Evolutionary conservation across 2,113 vertebrate genomes (phyloP).

Genomic region (Axis porcinus): DNA sequence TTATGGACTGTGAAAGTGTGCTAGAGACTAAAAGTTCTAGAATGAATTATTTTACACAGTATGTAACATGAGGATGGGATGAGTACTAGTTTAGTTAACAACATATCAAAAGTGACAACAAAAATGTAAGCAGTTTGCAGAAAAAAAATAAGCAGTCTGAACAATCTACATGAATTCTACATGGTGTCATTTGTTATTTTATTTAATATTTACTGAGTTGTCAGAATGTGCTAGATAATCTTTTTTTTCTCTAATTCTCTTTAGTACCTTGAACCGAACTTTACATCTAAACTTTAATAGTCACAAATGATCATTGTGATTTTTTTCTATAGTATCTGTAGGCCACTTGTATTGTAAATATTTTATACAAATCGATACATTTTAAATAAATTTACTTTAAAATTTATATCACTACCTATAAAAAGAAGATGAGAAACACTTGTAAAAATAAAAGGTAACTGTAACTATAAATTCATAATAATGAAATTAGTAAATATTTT

Average conservation of each 20-base stretch:
- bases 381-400: slow-evolving; percentile 18
- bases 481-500: not conserved
- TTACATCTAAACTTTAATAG: not conserved
- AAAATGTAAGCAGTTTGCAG: not conserved
- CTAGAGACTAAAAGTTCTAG: not conserved
- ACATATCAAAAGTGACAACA: not conserved
- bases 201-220: not conserved
- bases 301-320: not conserved
- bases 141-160: not conserved
- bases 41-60: not conserved
- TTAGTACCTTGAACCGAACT: not conserved
- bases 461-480: not conserved
- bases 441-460: not conserved
- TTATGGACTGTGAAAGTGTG: not conserved
- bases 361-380: not conserved
- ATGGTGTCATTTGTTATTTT: not conserved
- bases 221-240: not conserved
- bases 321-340: not conserved
- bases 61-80: not conserved
- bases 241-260: not conserved
- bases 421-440: not conserved
- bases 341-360: not conserved
- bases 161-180: not conserved
- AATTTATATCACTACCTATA: not conserved
- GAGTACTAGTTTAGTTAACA: not conserved